Conservation (phyloP, 1,140 invertebrate genomes). For the Bombus cullumanus region DNA sequence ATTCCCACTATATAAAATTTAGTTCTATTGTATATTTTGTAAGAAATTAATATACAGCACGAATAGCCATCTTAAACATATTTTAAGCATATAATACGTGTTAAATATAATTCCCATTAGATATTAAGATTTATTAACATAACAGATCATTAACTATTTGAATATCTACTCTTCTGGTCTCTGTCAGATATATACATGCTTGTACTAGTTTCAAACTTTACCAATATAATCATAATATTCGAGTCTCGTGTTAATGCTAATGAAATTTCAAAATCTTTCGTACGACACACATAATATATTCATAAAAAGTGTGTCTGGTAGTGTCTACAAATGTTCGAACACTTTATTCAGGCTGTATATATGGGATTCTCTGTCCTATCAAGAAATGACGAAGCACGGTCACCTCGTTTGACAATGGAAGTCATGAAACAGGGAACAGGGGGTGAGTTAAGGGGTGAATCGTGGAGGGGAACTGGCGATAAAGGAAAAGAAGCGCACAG, state of each 20-base stretch:
- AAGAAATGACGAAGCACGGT: conserved; percentile 6
- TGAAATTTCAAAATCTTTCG: too few relatives aligned
- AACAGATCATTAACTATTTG: background rate
- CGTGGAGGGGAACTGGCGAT: background rate
- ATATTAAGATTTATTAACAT: background rate
- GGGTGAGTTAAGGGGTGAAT: background rate
- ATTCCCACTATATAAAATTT: too few relatives aligned
- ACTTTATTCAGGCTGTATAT: background rate
- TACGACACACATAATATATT: too few relatives aligned
- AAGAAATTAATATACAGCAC: too few relatives aligned
- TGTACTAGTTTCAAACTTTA: too few relatives aligned
- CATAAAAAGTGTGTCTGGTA: too few relatives aligned
- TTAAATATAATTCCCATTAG: too few relatives aligned
- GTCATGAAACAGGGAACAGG: background rate
- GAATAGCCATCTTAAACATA: too few relatives aligned
- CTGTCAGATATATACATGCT: too few relatives aligned
- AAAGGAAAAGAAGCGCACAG: background rate
- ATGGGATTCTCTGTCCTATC: background rate
- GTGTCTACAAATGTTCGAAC: background rate
- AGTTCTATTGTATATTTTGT: too few relatives aligned
- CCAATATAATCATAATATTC: too few relatives aligned
- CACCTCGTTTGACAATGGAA: background rate
- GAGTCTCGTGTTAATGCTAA: background rate
- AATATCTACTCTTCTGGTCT: background rate
- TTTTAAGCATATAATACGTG: too few relatives aligned